A percentile compares a stretch with the other conserved stretches of the same genome.
Conservation (phyloP, 2,113 vertebrate genomes). For the Bufo gargarizans region DNA sequence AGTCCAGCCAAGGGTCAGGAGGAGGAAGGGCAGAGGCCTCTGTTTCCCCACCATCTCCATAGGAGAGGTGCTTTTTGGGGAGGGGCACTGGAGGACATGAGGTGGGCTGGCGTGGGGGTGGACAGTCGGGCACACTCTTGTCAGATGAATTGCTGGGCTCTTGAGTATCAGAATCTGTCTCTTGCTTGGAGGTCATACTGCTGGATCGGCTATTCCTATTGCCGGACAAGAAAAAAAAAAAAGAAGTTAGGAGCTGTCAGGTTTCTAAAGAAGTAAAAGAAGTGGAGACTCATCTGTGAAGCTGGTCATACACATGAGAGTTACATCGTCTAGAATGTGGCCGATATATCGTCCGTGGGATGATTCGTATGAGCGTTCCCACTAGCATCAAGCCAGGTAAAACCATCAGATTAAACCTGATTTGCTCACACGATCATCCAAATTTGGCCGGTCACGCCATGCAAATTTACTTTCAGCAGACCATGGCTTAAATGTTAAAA, state of each 20-base stretch:
- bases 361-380: too few species aligned
- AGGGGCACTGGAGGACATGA: conserved; percentile 91
- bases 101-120: conserved; percentile 82
- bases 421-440: too few species aligned
- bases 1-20: conserved; percentile 96
- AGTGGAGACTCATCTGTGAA: too few species aligned
- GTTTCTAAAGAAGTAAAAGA: neutral
- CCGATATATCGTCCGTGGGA: too few species aligned
- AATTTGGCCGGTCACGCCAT: too few species aligned
- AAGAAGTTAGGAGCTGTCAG: neutral
- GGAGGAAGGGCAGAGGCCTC: conserved; percentile 95
- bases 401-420: too few species aligned
- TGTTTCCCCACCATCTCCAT: conserved; percentile 93
- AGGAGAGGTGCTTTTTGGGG: conserved; percentile 94
- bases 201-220: conserved; percentile 86
- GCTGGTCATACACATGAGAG: too few species aligned
- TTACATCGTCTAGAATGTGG: too few species aligned
- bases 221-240: neutral
- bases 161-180: conserved; percentile 91
- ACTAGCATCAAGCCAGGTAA: too few species aligned
- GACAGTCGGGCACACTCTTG: conserved; percentile 88
- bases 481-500: too few species aligned
- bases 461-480: too few species aligned
- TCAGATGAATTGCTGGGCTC: conserved; percentile 83
- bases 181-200: conserved; percentile 95